Percentiles rank a stretch among this genome's conserved stretches.
Conservation (phyloP, 2,888 invertebrate species). For the Spodoptera picta region DNA sequence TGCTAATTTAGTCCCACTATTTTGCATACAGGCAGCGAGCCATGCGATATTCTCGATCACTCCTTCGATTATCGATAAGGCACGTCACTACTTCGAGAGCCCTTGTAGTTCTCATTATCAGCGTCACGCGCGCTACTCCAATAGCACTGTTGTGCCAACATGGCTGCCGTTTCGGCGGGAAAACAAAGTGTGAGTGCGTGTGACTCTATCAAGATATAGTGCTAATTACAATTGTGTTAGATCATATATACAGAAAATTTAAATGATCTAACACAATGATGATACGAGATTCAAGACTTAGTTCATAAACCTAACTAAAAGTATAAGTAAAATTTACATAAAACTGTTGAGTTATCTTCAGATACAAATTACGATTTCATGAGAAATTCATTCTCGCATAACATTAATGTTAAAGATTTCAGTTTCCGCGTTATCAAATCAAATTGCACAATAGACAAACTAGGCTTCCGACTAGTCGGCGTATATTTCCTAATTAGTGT, state of each 20-base stretch:
- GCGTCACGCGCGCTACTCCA: constrained; percentile 75
- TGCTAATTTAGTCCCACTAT: constrained; percentile 26
- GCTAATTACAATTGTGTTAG: constrained; percentile 41
- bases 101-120: constrained; percentile 73
- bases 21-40: constrained; percentile 37
- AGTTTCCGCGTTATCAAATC: no score
- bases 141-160: constrained; percentile 78
- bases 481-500: no score
- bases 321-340: no score
- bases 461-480: no score
- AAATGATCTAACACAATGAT: no score
- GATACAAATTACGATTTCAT: no score
- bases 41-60: constrained; percentile 40
- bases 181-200: constrained; percentile 47
- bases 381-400: no score
- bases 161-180: constrained; percentile 51
- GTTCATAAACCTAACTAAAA: no score
- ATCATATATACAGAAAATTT: not conserved
- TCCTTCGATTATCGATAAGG: constrained; percentile 72
- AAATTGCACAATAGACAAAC: no score
- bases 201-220: constrained; percentile 50
- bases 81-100: constrained; percentile 71
- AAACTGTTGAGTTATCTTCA: no score
- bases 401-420: no score
- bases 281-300: no score